A percentile compares a stretch with the other conserved stretches of the same genome.
Evolutionary conservation across 2,797 vertebrate genomes (phyloP).

Genomic region (Acipenser ruthenus): DNA sequence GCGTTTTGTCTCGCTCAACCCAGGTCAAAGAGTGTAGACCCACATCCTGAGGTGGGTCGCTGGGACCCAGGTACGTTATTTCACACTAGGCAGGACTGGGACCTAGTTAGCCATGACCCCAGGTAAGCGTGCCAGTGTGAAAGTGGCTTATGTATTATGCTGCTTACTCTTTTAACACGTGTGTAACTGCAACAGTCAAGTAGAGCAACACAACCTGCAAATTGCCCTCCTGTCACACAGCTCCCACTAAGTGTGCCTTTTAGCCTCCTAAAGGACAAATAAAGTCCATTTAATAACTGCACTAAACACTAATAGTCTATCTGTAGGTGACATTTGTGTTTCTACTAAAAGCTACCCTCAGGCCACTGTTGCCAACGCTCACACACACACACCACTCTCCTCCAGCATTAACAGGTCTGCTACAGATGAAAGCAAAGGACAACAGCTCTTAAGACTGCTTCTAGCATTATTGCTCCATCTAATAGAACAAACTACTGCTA

Average conservation of each 20-base stretch:
- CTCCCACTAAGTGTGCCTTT: slow-evolving; percentile 65
- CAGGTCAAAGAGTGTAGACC: too few relatives aligned
- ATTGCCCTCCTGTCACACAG: slow-evolving; percentile 66
- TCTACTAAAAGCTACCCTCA: slow-evolving; percentile 76
- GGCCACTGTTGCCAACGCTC: slow-evolving; percentile 62
- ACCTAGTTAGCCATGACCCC: too few relatives aligned
- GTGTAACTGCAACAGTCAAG: slow-evolving; percentile 25
- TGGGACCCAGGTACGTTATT: too few relatives aligned
- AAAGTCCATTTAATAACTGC: slow-evolving; percentile 79
- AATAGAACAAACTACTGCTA: slow-evolving; percentile 71
- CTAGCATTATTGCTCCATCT: slow-evolving; percentile 78
- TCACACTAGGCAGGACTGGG: too few relatives aligned
- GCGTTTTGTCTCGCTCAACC: too few relatives aligned
- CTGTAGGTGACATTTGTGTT: slow-evolving; percentile 77
- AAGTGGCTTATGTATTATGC: neutral
- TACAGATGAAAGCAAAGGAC: slow-evolving; percentile 73
- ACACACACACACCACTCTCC: slow-evolving; percentile 53
- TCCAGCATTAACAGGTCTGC: slow-evolving; percentile 79
- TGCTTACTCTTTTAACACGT: slow-evolving; percentile 56
- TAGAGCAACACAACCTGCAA: slow-evolving; percentile 67
- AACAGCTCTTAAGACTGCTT: slow-evolving; percentile 87
- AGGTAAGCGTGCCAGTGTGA: too few relatives aligned
- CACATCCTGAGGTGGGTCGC: too few relatives aligned
- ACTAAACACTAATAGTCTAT: slow-evolving; percentile 73
- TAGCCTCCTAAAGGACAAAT: slow-evolving; percentile 78